Conservation (phyloP, 64 coral and sea anemone genomes). For the Hydrozoanthus tunicans region DNA sequence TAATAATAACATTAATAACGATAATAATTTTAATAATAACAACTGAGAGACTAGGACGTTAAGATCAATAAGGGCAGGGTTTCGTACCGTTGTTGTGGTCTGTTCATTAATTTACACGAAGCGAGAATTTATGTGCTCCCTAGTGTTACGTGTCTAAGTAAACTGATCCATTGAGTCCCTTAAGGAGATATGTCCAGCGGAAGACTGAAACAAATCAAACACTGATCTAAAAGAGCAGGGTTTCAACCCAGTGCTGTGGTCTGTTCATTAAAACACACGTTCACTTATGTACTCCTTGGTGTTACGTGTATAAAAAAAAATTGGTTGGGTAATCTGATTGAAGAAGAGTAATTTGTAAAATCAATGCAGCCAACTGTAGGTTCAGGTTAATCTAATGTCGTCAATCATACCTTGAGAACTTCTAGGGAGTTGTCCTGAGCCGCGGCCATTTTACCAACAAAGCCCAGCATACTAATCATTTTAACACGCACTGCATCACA, state of each 20-base stretch:
- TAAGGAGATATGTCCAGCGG: too few relatives aligned
- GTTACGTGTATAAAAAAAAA: too few relatives aligned
- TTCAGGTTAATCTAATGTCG: neutral
- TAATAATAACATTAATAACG: neutral
- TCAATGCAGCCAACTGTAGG: neutral
- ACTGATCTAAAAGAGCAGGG: neutral
- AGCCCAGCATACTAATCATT: constrained; percentile 89
- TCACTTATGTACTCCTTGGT: neutral
- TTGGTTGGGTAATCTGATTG: too few relatives aligned
- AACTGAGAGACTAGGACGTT: neutral
- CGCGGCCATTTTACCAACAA: constrained; percentile 88
- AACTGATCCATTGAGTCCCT: too few relatives aligned
- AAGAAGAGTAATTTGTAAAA: neutral
- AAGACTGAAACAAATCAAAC: too few relatives aligned
- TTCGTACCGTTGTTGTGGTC: neutral
- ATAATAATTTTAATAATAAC: neutral
- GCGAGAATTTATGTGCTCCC: too few relatives aligned
- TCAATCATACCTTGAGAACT: constrained; percentile 68
- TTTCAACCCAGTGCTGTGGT: neutral
- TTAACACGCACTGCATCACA: constrained; percentile 93
- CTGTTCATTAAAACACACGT: neutral
- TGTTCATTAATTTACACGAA: too few relatives aligned
- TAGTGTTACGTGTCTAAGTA: too few relatives aligned
- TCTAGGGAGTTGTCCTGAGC: constrained; percentile 63
- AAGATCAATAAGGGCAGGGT: neutral